These are phyloP conservation scores for Vimba vimba DNA, from an alignment of 2,113 vertebrate genomes.

Conservation along the genomic window DNA sequence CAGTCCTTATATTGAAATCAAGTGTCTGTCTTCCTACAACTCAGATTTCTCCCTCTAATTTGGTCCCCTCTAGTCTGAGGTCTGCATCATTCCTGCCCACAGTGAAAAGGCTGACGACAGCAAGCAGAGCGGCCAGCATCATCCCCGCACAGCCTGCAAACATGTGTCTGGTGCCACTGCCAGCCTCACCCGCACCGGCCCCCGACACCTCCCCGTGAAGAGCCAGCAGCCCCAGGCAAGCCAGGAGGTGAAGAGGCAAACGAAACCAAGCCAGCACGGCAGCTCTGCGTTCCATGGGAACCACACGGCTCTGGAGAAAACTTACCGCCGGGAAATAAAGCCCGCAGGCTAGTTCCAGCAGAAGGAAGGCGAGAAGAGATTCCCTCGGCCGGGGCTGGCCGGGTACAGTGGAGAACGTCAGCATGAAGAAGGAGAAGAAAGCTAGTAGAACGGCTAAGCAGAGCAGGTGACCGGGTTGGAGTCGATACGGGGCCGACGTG, in stretches of 20 bases:
- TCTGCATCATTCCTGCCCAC: constrained; percentile 84
- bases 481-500: constrained; percentile 82
- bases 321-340: constrained; percentile 93
- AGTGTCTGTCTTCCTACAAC: not conserved
- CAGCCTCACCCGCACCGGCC: constrained; percentile 81
- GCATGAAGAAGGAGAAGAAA: constrained; percentile 92
- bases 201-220: constrained; percentile 87
- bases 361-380: constrained; percentile 89
- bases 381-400: constrained; percentile 85
- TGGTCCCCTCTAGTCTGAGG: constrained; percentile 76
- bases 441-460: constrained; percentile 87
- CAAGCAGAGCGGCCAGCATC: constrained; percentile 87
- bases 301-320: constrained; percentile 86
- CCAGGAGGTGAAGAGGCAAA: constrained; percentile 87
- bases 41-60: constrained; percentile 73
- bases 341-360: constrained; percentile 88
- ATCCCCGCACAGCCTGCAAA: constrained; percentile 84
- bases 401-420: constrained; percentile 87
- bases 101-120: constrained; percentile 86
- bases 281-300: constrained; percentile 84
- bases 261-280: constrained; percentile 90
- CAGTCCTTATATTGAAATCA: not conserved
- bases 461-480: constrained; percentile 88
- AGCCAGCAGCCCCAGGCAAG: constrained; percentile 86
- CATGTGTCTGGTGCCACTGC: constrained; percentile 88